phyloP scores from a whole-genome alignment of 2,888 invertebrate genomes.

The Plagiodera versicolora region DNA sequence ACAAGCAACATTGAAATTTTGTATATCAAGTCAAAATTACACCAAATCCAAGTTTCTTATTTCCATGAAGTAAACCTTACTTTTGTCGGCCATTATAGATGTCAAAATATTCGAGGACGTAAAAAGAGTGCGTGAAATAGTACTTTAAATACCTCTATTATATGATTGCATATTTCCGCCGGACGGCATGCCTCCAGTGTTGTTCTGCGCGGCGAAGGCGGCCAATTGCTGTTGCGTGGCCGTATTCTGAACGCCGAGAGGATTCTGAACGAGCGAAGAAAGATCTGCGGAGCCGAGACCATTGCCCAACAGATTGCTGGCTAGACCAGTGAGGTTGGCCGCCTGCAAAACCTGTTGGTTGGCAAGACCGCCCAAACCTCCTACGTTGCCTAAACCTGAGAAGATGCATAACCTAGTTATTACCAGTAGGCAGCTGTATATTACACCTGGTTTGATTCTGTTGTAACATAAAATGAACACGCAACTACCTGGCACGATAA shows the following conservation, averaged over 20 bases:
- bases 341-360: slow-evolving; percentile 27
- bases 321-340: slow-evolving; percentile 32
- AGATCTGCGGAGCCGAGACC: slow-evolving; percentile 26
- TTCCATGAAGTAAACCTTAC: too few species aligned
- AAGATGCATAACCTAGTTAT: too few species aligned
- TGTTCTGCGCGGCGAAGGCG: slow-evolving; percentile 18
- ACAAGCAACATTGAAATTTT: too few species aligned
- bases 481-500: too few species aligned
- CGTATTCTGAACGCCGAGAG: slow-evolving; percentile 15
- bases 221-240: slow-evolving; percentile 20
- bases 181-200: not conserved
- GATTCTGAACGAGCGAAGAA: slow-evolving; percentile 28
- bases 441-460: too few species aligned
- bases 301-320: slow-evolving; percentile 26
- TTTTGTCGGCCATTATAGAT: too few species aligned
- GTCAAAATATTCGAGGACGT: too few species aligned
- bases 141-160: slow-evolving; percentile 13
- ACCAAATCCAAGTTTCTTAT: too few species aligned
- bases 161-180: slow-evolving; percentile 14
- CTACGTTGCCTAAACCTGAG: slow-evolving; percentile 59
- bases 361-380: slow-evolving; percentile 44
- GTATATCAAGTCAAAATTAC: too few species aligned
- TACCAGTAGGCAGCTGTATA: too few species aligned
- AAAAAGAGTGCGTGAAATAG: too few species aligned
- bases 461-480: too few species aligned